Evolutionary conservation across 2,888 invertebrate species (phyloP).

Genomic region (Cybosia mesomella): DNA sequence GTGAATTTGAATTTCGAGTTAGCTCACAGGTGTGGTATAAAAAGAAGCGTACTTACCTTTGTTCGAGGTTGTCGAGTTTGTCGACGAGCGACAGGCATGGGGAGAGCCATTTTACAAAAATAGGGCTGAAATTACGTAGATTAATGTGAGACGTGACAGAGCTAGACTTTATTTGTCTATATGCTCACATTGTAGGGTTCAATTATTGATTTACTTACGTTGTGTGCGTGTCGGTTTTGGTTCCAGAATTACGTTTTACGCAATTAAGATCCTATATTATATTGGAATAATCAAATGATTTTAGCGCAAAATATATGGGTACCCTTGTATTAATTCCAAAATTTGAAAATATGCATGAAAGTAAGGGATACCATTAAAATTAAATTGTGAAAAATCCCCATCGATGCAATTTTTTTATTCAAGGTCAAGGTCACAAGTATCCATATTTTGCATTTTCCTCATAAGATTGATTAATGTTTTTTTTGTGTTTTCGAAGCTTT

Average conservation of each 20-base stretch:
- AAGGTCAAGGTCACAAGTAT: too few species aligned
- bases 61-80: not conserved
- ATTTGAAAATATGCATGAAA: too few species aligned
- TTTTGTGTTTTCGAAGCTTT: too few species aligned
- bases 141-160: constrained; percentile 1
- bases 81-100: not conserved
- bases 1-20: not conserved
- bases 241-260: not conserved
- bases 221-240: not conserved
- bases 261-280: not conserved
- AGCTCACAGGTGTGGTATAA: not conserved
- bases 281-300: too few species aligned
- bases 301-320: too few species aligned
- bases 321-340: too few species aligned
- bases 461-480: too few species aligned
- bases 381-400: too few species aligned
- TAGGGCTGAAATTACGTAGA: constrained; percentile 6
- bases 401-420: too few species aligned
- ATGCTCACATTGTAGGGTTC: constrained; percentile 1
- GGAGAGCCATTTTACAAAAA: constrained; percentile 6
- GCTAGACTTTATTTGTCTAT: constrained; percentile 13
- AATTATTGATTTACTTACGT: constrained; percentile 1
- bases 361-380: too few species aligned
- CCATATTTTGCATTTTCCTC: too few species aligned
- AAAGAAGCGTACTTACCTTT: not conserved